Evolutionary conservation across 23 tunicate species (phyloP).

Genomic region (Trididemnum miniatum): DNA sequence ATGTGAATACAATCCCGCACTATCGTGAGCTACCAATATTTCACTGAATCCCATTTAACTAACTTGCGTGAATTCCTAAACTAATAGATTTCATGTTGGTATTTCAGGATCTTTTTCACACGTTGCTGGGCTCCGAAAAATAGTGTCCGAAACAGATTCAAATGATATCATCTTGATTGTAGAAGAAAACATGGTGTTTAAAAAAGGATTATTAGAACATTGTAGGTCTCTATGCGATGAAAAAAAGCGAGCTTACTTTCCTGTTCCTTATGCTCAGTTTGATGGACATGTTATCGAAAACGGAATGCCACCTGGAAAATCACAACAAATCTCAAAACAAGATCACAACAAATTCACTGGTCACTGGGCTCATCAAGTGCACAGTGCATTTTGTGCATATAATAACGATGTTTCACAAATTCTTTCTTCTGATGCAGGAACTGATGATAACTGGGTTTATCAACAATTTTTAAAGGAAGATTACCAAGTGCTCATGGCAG

Average conservation of each 20-base stretch:
- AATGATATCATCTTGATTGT: constrained; percentile 47
- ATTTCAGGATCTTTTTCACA: constrained; percentile 37
- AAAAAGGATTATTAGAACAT: constrained; percentile 24
- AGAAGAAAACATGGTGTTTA: constrained; percentile 37
- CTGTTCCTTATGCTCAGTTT: constrained; percentile 80
- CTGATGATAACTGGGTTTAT: constrained; percentile 27
- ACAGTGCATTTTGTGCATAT: constrained; percentile 55
- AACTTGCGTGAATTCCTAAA: no score
- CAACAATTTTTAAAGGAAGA: constrained; percentile 47
- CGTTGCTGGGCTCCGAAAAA: constrained; percentile 15
- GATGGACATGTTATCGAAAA: constrained; percentile 54
- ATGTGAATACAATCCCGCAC: no score
- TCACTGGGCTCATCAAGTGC: constrained; percentile 61
- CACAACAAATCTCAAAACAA: constrained; percentile 61
- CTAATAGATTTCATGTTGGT: no score
- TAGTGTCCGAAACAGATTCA: constrained; percentile 8
- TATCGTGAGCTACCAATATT: no score
- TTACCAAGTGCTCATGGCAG: constrained; percentile 64
- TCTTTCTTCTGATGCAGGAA: background rate
- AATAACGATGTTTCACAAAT: background rate
- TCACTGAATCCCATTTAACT: no score
- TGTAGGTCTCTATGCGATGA: constrained; percentile 44
- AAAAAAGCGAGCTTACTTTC: constrained; percentile 70
- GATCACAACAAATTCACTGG: constrained; percentile 90
- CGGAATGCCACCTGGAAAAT: constrained; percentile 97